Base-by-base conservation (phyloP, 1,140 invertebrate species). In the Cephus cinctus region DNA sequence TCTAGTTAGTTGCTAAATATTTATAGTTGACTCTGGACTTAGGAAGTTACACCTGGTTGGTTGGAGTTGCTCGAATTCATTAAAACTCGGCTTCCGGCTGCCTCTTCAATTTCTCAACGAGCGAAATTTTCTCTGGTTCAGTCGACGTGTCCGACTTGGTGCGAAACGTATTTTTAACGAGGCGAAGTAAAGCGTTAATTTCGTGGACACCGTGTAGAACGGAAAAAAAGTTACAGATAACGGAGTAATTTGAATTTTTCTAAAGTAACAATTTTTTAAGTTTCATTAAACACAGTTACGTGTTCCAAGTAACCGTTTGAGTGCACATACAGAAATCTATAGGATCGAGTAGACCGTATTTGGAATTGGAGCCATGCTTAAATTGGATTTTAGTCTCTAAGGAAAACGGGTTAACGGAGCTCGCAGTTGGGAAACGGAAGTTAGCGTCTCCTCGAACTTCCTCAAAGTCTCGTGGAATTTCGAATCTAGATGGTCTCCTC, bases 361-460 rank as follows among this genome's bases (percentile, higher is more conserved):
- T 52, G 43, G 50, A 51, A 58, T 63, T 61, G 54, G 53, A 58
- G 57, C 52, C 38, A 52, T 38, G 61, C 47, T 64, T 52, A 65
- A 65, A 64, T 64, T 64, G 59, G 57, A 64, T 65, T 64, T 47
- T 54, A 57, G 42, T 64, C 62, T 56, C 59, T 49, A 27, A 52
- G 58, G 50, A 52, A 42, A n/a, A 42, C 46, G 35, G 41, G 47
- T 32, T 57, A 57, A 56, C 50, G 35, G 58, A 36, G n/a, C 23
- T 43, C 50, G 54, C 36, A 54, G 58, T 56, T 46, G 44, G 58
- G 47, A 45, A 58, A 49, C 58, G 52, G 58, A 61, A 61, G 56
- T n/a, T n/a, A n/a, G n/a, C n/a, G n/a, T 62, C 58, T 61, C 52
- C 45, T 47, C 41, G 42, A 42, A 46, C 58, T 56, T 54, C 36